A percentile compares a stretch with the other conserved stretches of the same genome.
Evolutionary conservation across 1,140 invertebrate species (phyloP).

Genomic region (Penaeus indicus): DNA sequence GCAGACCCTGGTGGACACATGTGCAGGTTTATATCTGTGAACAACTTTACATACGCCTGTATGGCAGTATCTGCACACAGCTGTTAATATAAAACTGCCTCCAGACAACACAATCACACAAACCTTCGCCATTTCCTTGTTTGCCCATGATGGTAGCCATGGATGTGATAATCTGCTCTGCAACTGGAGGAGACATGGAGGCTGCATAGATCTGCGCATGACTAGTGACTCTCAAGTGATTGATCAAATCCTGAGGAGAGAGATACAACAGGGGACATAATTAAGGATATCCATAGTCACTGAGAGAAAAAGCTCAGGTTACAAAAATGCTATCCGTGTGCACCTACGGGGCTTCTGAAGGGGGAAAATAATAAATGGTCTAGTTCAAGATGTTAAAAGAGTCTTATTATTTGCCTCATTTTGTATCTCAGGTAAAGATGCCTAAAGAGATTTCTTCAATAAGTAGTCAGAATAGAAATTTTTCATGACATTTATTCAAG

Average conservation of each 20-base stretch:
- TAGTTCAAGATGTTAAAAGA: background rate
- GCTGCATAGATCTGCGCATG: constrained; percentile 90
- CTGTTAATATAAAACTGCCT: background rate
- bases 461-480: no score
- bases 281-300: no score
- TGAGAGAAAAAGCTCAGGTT: no score
- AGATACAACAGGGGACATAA: no score
- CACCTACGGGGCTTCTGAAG: no score
- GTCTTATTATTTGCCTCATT: background rate
- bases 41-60: no score
- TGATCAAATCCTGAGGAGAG: constrained; percentile 76
- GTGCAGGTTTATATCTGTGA: no score
- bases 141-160: constrained; percentile 91
- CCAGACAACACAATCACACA: constrained; percentile 22
- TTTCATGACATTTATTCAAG: no score
- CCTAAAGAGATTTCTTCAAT: no score
- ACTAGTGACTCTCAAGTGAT: constrained; percentile 84
- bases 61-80: background rate
- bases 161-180: constrained; percentile 89
- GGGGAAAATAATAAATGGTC: no score
- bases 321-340: no score
- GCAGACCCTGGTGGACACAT: background rate
- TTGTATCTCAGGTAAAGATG: no score
- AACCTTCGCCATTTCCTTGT: constrained; percentile 83
- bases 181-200: constrained; percentile 91